Percentiles rank a stretch among this genome's conserved stretches.
Evolutionary conservation across 1,140 invertebrate species (phyloP).

Genomic region (Drosophila ohnishii): DNA sequence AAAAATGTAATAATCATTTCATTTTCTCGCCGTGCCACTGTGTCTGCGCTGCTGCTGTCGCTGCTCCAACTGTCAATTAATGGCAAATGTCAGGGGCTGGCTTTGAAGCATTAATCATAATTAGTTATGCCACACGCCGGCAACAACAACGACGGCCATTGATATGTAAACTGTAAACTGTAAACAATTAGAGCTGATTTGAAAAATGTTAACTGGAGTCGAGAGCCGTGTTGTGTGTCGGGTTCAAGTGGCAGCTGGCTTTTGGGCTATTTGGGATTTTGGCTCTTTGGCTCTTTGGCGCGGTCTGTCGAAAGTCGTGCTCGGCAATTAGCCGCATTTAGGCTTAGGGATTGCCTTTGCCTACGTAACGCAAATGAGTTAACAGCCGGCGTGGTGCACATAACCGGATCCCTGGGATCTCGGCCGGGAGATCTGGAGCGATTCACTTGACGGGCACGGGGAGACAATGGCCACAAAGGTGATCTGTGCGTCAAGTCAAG

Average conservation of each 20-base stretch:
- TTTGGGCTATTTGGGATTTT: neutral
- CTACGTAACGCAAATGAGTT: slow-evolving; percentile 66
- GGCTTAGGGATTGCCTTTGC: slow-evolving; percentile 46
- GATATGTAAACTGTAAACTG: slow-evolving; percentile 79
- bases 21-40: slow-evolving; percentile 26
- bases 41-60: slow-evolving; percentile 8
- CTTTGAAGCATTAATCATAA: slow-evolving; percentile 73
- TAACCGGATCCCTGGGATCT: slow-evolving; percentile 53
- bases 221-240: slow-evolving; percentile 30
- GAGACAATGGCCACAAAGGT: slow-evolving; percentile 48
- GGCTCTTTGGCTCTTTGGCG: slow-evolving; percentile 9
- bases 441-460: slow-evolving; percentile 41
- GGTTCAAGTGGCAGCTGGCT: slow-evolving; percentile 66
- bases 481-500: slow-evolving; percentile 56
- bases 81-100: slow-evolving; percentile 74
- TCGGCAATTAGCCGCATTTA: slow-evolving; percentile 70
- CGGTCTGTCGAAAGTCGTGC: slow-evolving; percentile 69
- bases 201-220: slow-evolving; percentile 47
- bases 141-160: slow-evolving; percentile 45
- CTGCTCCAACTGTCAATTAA: slow-evolving; percentile 68
- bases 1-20: neutral
- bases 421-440: slow-evolving; percentile 46
- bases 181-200: slow-evolving; percentile 76
- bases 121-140: slow-evolving; percentile 78
- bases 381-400: slow-evolving; percentile 54